A percentile compares a stretch with the other conserved stretches of the same genome.
phyloP scores from a whole-genome alignment of 2,888 invertebrate species.

The Phengaris alcon region DNA sequence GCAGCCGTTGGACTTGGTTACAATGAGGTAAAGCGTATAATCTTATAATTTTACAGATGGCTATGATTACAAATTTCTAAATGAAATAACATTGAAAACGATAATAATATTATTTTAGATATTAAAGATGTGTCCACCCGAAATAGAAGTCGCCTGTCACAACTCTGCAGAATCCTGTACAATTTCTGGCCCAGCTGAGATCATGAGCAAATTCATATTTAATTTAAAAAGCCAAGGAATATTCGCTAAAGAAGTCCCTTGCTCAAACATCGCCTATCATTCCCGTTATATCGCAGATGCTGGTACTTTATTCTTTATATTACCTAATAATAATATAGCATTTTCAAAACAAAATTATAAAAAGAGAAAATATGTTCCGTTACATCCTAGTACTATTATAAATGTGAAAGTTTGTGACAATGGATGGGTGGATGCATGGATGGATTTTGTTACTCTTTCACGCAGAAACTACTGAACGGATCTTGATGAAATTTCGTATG shows the following conservation, averaged over 20 bases:
- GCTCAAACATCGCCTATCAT: slow-evolving; percentile 92
- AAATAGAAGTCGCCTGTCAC: slow-evolving; percentile 87
- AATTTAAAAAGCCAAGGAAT: slow-evolving; percentile 55
- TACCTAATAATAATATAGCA: background rate
- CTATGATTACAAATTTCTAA: background rate
- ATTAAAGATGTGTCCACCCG: slow-evolving; percentile 66
- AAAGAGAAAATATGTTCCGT: no score
- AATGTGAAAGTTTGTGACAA: no score
- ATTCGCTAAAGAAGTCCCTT: slow-evolving; percentile 65
- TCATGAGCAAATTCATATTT: slow-evolving; percentile 78
- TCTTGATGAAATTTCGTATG: no score
- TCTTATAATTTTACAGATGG: no score
- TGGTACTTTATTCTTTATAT: slow-evolving; percentile 47
- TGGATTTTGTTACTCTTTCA: no score
- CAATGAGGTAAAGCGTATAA: no score
- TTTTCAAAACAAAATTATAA: background rate
- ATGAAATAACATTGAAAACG: background rate
- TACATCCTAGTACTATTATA: no score
- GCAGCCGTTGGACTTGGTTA: no score
- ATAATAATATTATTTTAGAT: slow-evolving; percentile 41
- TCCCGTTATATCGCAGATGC: slow-evolving; percentile 86
- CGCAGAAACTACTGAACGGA: no score
- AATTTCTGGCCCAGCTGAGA: slow-evolving; percentile 85
- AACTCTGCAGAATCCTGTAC: slow-evolving; percentile 88
- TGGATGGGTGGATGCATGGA: no score